Base-by-base conservation (phyloP, 2,888 invertebrate species). In the Campoplex nolae region DNA sequence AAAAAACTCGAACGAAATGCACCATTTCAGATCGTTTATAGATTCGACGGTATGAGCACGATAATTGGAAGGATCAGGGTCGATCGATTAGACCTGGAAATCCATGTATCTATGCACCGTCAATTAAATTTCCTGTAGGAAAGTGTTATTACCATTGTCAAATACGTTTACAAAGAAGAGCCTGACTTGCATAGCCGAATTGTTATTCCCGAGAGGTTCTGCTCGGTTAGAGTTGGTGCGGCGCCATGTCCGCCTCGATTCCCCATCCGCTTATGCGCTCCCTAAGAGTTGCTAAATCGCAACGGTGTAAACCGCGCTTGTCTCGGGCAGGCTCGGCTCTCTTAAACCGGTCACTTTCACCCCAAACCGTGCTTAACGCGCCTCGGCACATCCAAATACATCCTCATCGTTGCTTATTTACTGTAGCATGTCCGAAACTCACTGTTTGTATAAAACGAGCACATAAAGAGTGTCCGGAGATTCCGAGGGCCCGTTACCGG, bases 381-480 rank as follows among this genome's bases (percentile, higher is more conserved):
- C 67, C 76, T 54, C 67, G 84, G 87, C 87, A 84, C 87, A 38
- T 84, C 84, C 87, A 84, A 87, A 87, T 84, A 75, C 87, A 82
- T 84, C 68, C 74, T 77, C 86, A 68, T 58, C 65, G 62, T 32
- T 65, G 54, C 62, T 68, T 81, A 74, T 45, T 81, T 74, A 80
- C 71, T 23, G 78, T 78, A 68, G 82, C 67, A 82, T 77, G 80
- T 71, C 51, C 65, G 83, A 79, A 79, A 79, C 67, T 54, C 48
- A 23, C 42, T 56, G 68, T 77, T 56, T 68, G 38, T 58, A 51
- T 45, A 51, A 32, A 32, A 8, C 32, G 16, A 45, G 56, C 9
- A 67, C 68, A 54, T 51, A 68, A 68, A 35, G 51, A 16, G 75
- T 28, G 62, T 32, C 62, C 32, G 32, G 32, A 38, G 18, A 42